A percentile compares a stretch with the other conserved stretches of the same genome.
These are phyloP conservation scores for Mamestra brassicae DNA, from an alignment of 2,888 invertebrate species.

Conservation along the genomic window DNA sequence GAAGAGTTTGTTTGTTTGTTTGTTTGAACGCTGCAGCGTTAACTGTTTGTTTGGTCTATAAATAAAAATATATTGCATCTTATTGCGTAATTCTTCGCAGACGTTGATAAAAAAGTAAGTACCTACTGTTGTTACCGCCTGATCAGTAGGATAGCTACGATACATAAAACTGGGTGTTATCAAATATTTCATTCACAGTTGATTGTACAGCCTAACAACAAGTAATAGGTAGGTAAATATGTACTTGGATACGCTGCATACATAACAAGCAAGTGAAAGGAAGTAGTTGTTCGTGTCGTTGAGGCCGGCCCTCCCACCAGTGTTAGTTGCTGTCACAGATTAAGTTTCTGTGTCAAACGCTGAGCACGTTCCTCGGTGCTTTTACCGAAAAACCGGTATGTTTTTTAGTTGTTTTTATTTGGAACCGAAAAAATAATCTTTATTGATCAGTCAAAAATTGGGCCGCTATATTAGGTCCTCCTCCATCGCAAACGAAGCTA, in stretches of 20 bases:
- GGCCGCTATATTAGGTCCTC: neutral
- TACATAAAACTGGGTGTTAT: conserved; percentile 5
- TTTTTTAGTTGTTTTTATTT: conserved; percentile 7
- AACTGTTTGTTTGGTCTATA: neutral
- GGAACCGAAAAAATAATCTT: neutral
- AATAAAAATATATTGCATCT: neutral
- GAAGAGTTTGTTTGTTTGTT: too few species aligned
- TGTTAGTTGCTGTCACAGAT: conserved; percentile 32
- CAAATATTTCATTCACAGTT: neutral
- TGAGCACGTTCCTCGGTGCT: conserved; percentile 12
- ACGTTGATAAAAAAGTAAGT: neutral
- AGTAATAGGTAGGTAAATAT: neutral
- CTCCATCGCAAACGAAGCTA: neutral
- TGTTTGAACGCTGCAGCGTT: too few species aligned
- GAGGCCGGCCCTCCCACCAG: conserved; percentile 18
- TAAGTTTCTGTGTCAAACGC: conserved; percentile 32
- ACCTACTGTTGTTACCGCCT: neutral
- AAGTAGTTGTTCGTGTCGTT: conserved; percentile 13
- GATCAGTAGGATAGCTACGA: neutral
- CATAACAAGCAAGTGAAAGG: conserved; percentile 42
- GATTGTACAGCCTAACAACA: neutral
- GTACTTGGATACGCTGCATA: conserved; percentile 9
- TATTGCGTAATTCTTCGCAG: neutral
- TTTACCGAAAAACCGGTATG: conserved; percentile 28
- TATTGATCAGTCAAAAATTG: neutral